Base-by-base conservation (phyloP, 2,797 vertebrate species). In the Lagocephalus sceleratus region DNA sequence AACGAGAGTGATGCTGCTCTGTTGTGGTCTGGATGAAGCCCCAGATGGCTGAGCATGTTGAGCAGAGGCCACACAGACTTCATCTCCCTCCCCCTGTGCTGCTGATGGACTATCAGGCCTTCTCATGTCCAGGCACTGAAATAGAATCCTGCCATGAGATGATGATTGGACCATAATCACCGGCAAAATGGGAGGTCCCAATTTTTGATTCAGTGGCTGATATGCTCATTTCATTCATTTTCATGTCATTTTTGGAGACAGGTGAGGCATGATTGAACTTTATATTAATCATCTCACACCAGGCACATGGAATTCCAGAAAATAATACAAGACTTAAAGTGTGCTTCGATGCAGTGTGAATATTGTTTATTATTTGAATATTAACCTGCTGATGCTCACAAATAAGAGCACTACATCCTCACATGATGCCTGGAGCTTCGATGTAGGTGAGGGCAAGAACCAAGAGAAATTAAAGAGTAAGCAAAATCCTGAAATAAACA, bases 401-500 rank as follows among this genome's bases (percentile, higher is more conserved):
- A 68, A 85, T 79, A 20, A 20, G 39, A 50, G 52, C 71, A 8
- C 54, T 29, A 73, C 66, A 73, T 64, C 61, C 72, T 77, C 68
- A 57, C 58, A 78, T 62, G 67, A 68, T 44, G 19, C 67, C 59
- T 20, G 1, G 44, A 69, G 81, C 81, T 83, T 79, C 73, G 20
- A 63, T 53, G 2, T 63, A 65, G 61, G 59, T 1, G 47, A 19
- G 57, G 68, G 66, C 56, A 49, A 73, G 76, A 70, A 60, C 63
- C 51, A 66, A 83, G 75, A 84, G 7, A 35, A 35, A 35, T 35
- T 12, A 35, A 78, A 84, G 74, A 44, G 68, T 80, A 79, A 85
- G 84, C 81, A 85, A 51, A 87, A 84, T 60, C 75, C 51, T 55
- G 68, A 79, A 77, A 76, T 76, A 84, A 76, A 84, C 57, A 70